phyloP scores from a whole-genome alignment of 2,113 vertebrate genomes.

The Myotis davidii region DNA sequence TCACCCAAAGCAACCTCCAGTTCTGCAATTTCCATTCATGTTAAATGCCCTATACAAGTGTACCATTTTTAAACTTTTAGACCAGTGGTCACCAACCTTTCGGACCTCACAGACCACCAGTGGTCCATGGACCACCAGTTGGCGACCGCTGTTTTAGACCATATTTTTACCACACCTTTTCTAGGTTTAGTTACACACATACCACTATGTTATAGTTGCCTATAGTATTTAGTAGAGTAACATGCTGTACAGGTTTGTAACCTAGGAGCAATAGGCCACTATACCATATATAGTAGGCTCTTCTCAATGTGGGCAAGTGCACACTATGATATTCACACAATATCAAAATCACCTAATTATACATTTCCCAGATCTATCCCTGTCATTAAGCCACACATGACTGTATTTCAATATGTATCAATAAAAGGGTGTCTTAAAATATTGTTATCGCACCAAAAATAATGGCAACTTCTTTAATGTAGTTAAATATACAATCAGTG shows the following conservation, averaged over 20 bases:
- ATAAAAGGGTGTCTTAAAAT: conserved; percentile 27
- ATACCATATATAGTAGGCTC: no score
- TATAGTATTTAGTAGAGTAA: not conserved
- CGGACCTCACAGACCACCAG: no score
- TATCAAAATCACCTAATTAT: not conserved
- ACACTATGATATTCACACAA: not conserved
- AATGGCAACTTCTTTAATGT: not conserved
- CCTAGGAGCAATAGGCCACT: not conserved
- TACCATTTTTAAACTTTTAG: not conserved
- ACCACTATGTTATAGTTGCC: not conserved
- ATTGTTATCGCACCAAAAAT: not conserved
- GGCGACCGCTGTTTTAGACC: no score
- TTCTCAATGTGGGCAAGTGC: no score
- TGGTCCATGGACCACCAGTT: no score
- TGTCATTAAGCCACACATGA: not conserved
- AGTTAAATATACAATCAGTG: not conserved
- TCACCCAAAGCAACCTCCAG: not conserved
- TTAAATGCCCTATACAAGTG: not conserved
- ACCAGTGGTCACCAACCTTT: no score
- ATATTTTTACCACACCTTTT: not conserved
- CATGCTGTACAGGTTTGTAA: not conserved
- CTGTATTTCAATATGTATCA: conserved; percentile 38
- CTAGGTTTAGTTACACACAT: not conserved
- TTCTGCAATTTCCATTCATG: not conserved
- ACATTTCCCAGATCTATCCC: not conserved